Evolutionary conservation across 2,888 invertebrate genomes (phyloP), one percentile per base, ranked within the genome.

Genomic region (Endotricha flammealis): DNA sequence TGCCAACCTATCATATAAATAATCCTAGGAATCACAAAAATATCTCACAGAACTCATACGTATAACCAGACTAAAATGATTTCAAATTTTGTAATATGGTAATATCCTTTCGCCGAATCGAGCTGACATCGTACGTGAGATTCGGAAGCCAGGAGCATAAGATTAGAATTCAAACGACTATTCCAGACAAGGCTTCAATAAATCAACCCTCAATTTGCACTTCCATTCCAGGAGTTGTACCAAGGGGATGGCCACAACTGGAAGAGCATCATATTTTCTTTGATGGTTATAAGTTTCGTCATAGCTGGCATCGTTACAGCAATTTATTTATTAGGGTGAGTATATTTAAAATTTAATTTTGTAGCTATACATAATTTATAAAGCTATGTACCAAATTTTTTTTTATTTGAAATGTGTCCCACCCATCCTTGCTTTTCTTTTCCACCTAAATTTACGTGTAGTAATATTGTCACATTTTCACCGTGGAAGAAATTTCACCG

Each of bases 291-390:
- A 83, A 91, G 93, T 75, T 90, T 92, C 81, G 95, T 95, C 64
- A 93, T 95, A 82, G 92, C 94, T 57, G 95, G 95, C 50, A 95
- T 95, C 68, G 93, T 94, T 57, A 94, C 94, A 59, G 95, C 95
- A 65, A 95, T 95, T 83, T 94, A 95, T 88, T 90, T 94, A 72
- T 90, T 95, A 73, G 95, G 95, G 92, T 92, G 57, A 87, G 90
- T 74, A 8, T 8, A 8, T 12, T 23, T 31, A 11, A 4, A 30
- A 8, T 5, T 29, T 11, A 22, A 4, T 31, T 11, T 9, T 10
- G 6, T 30, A 5, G n/a, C n/a, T n/a, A n/a, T n/a, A n/a, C n/a
- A n/a, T n/a, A n/a, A n/a, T n/a, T n/a, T n/a, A n/a, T n/a, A n/a
- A n/a, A n/a, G n/a, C n/a, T n/a, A n/a, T n/a, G n/a, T n/a, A n/a